A percentile compares a stretch with the other conserved stretches of the same genome.
Conservation (phyloP, 2,113 vertebrate genomes). For the Eulacestoma nigropectus region DNA sequence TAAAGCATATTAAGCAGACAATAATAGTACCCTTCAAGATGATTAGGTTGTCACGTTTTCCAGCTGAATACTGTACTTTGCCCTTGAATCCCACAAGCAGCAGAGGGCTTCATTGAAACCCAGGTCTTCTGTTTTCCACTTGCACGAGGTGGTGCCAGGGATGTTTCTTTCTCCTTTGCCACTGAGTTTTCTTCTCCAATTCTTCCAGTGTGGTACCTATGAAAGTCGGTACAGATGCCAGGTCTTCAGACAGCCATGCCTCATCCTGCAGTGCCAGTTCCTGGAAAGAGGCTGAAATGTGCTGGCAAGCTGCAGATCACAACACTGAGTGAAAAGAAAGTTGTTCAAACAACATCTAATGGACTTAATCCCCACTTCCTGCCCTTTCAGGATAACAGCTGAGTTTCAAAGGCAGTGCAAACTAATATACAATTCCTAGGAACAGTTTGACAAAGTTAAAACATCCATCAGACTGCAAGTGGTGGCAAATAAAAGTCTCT, state of each 20-base stretch:
- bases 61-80: neutral
- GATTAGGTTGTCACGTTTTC: constrained; percentile 30
- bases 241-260: neutral
- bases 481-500: neutral
- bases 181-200: rapidly evolving
- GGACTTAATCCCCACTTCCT: constrained; percentile 52
- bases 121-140: neutral
- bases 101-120: neutral
- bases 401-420: constrained; percentile 38
- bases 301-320: constrained; percentile 17
- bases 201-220: neutral
- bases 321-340: neutral
- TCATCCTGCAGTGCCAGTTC: neutral
- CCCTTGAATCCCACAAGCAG: neutral
- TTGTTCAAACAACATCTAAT: constrained; percentile 49
- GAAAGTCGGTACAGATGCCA: constrained; percentile 8
- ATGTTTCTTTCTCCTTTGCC: neutral
- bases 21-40: constrained; percentile 44
- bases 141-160: neutral
- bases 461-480: neutral
- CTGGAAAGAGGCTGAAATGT: constrained; percentile 49
- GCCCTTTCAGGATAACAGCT: constrained; percentile 25
- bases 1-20: constrained; percentile 47
- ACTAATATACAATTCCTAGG: constrained; percentile 7
- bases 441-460: constrained; percentile 36